Evolutionary conservation across 2,888 invertebrate genomes (phyloP).

Genomic region (Artemia sinica): DNA sequence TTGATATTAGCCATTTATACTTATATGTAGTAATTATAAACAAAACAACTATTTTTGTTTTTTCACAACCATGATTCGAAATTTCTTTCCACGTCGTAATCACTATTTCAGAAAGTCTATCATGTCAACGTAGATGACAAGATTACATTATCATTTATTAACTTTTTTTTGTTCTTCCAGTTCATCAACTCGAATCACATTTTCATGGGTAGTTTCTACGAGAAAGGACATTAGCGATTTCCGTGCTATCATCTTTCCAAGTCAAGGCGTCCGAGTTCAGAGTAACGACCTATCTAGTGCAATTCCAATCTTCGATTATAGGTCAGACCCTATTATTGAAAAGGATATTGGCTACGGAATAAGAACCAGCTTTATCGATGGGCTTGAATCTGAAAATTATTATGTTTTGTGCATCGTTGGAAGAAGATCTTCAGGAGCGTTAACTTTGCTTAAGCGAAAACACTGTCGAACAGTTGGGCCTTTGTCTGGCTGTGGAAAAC

Average conservation of each 20-base stretch:
- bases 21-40: too few relatives aligned
- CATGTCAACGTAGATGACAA: background rate
- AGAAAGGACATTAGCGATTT: conserved; percentile 12
- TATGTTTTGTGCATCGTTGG: conserved; percentile 25
- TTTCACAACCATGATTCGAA: too few relatives aligned
- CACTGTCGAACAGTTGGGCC: conserved; percentile 9
- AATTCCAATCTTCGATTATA: conserved; percentile 14
- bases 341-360: conserved; percentile 22
- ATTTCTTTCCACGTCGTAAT: too few relatives aligned
- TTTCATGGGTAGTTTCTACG: background rate
- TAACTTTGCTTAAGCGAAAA: conserved; percentile 22
- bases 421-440: conserved; percentile 22
- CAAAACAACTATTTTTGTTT: too few relatives aligned
- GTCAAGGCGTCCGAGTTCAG: background rate
- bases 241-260: conserved; percentile 13
- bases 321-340: conserved; percentile 15
- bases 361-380: conserved; percentile 18
- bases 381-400: conserved; percentile 4
- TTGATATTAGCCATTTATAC: too few relatives aligned
- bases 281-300: background rate
- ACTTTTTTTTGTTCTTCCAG: conserved; percentile 7
- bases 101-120: too few relatives aligned
- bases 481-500: background rate
- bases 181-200: background rate
- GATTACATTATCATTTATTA: background rate